Evolutionary conservation across 2,797 vertebrate species (phyloP).

Genomic region (Hyperoplus lanceolatus): DNA sequence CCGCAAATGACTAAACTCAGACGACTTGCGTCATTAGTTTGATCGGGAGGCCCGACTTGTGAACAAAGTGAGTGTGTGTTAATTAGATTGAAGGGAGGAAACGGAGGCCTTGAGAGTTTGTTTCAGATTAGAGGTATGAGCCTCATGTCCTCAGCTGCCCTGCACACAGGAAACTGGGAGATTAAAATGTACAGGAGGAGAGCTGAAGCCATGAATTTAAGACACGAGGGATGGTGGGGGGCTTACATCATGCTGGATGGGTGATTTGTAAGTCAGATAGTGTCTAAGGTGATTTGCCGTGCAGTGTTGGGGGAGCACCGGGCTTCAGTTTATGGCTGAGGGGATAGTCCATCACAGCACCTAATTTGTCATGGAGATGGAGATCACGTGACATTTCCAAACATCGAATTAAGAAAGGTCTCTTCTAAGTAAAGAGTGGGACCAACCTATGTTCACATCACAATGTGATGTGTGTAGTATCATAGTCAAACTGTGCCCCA

Average conservation of each 20-base stretch:
- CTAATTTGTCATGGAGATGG: not conserved
- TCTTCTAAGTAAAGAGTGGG: not conserved
- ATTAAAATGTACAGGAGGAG: conserved; percentile 37
- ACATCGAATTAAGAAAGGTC: not conserved
- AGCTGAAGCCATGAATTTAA: conserved; percentile 49
- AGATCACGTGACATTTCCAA: conserved; percentile 10
- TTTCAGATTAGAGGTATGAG: conserved; percentile 12
- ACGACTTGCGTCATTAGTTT: not conserved
- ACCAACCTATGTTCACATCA: not conserved
- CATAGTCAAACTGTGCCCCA: not conserved
- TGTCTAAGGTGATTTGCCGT: conserved; percentile 50
- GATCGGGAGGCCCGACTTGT: not conserved
- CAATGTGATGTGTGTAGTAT: not conserved
- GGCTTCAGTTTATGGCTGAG: conserved; percentile 19
- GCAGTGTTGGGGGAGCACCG: conserved; percentile 39
- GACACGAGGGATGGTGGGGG: conserved; percentile 48
- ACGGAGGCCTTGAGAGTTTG: conserved; percentile 6
- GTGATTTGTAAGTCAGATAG: conserved; percentile 52
- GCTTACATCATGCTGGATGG: conserved; percentile 42
- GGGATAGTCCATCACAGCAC: conserved; percentile 10
- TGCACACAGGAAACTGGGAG: conserved; percentile 28
- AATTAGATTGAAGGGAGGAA: not conserved
- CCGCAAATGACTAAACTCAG: not conserved
- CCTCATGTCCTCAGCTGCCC: conserved; percentile 11
- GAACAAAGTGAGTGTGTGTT: conserved; percentile 2